Evolutionary conservation across 1,140 invertebrate species (phyloP).

Genomic region (Drosophila persimilis): DNA sequence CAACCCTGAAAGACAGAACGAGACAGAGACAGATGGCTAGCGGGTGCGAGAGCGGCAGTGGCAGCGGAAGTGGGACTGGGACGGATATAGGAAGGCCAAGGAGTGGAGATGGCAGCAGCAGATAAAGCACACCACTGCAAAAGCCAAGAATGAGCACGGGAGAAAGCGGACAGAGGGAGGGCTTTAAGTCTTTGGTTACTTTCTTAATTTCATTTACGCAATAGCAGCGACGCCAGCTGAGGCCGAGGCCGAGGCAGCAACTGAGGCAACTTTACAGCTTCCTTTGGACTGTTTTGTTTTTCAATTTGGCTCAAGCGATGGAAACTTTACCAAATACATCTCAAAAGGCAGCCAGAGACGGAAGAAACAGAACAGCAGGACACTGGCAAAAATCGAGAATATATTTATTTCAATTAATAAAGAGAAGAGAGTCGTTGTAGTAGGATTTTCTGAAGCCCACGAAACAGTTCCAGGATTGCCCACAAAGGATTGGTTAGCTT

Average conservation of each 20-base stretch:
- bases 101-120: constrained; percentile 15
- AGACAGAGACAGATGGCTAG: background rate
- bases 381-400: no score
- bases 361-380: background rate
- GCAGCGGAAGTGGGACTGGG: constrained; percentile 9
- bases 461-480: no score
- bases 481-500: no score
- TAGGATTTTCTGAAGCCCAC: no score
- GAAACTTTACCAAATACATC: constrained; percentile 78
- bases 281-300: constrained; percentile 76
- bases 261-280: constrained; percentile 67
- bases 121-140: constrained; percentile 13
- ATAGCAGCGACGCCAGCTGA: constrained; percentile 45
- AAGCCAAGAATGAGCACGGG: constrained; percentile 8
- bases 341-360: constrained; percentile 54
- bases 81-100: constrained; percentile 29
- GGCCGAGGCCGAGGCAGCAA: constrained; percentile 1
- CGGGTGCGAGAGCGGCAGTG: background rate
- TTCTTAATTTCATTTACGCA: constrained; percentile 80
- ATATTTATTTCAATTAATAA: no score
- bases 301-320: constrained; percentile 68
- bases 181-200: constrained; percentile 77
- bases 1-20: constrained; percentile 16
- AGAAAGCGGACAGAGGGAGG: constrained; percentile 13
- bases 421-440: no score